Conservation (phyloP, 2,888 invertebrate genomes). For the Chymomyza fuscimana region DNA sequence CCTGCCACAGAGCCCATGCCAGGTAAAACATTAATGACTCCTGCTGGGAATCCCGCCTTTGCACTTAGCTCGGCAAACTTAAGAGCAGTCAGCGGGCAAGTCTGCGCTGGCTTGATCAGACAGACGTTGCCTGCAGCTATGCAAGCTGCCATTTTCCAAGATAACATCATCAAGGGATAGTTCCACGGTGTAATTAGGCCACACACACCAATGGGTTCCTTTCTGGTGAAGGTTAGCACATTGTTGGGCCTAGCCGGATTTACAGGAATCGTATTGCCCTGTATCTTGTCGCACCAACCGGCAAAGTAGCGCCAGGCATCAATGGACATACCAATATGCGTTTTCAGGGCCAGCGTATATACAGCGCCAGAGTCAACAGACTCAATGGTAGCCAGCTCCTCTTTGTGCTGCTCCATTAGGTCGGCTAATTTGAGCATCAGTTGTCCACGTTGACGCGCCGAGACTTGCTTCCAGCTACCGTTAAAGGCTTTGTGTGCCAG, state of each 20-base stretch:
- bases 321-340: slow-evolving; percentile 98
- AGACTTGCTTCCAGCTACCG: slow-evolving; percentile 97
- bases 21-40: slow-evolving; percentile 95
- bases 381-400: slow-evolving; percentile 96
- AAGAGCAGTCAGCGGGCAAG: slow-evolving; percentile 94
- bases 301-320: slow-evolving; percentile 98
- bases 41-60: slow-evolving; percentile 95
- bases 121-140: slow-evolving; percentile 98
- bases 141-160: slow-evolving; percentile 99
- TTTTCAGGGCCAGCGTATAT: slow-evolving; percentile 96
- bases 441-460: slow-evolving; percentile 92
- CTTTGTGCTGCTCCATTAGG: slow-evolving; percentile 95
- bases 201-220: slow-evolving; percentile 95
- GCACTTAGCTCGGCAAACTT: slow-evolving; percentile 96
- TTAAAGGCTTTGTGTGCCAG: slow-evolving; percentile 94
- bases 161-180: slow-evolving; percentile 98
- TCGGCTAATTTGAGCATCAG: slow-evolving; percentile 93
- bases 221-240: slow-evolving; percentile 92
- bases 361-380: slow-evolving; percentile 97
- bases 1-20: slow-evolving; percentile 91
- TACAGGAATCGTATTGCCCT: slow-evolving; percentile 94
- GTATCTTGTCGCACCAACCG: slow-evolving; percentile 97
- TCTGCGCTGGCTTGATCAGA: slow-evolving; percentile 96
- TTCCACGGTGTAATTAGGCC: slow-evolving; percentile 98
- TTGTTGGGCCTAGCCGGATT: slow-evolving; percentile 94